Conservation (phyloP, 2,797 vertebrate genomes). For the Lagodon rhomboides region DNA sequence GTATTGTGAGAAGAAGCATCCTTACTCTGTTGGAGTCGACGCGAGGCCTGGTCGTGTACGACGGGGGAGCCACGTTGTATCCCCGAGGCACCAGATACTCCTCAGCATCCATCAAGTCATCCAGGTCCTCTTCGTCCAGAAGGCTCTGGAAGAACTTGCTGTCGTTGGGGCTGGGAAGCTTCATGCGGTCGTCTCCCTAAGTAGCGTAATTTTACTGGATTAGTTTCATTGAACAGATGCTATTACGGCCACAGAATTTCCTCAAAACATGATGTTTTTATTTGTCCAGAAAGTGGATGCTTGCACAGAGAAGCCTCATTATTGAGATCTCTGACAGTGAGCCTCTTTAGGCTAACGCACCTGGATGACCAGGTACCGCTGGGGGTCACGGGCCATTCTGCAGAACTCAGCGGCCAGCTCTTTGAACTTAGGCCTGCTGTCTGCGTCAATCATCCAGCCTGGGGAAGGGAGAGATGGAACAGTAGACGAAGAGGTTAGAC, state of each 20-base stretch:
- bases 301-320: background rate
- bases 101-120: conserved; percentile 97
- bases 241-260: background rate
- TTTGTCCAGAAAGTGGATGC: background rate
- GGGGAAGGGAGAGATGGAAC: conserved; percentile 12
- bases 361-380: conserved; percentile 98
- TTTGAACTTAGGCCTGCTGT: conserved; percentile 98
- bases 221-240: background rate
- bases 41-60: conserved; percentile 88
- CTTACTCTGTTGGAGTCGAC: conserved; percentile 94
- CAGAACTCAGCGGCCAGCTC: conserved; percentile 98
- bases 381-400: conserved; percentile 97
- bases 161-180: conserved; percentile 96
- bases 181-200: conserved; percentile 97
- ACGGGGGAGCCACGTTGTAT: conserved; percentile 90
- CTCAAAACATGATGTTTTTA: background rate
- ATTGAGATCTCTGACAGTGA: background rate
- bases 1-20: too few relatives aligned
- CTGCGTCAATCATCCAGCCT: conserved; percentile 99
- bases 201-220: rapidly evolving
- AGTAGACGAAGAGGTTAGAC: background rate
- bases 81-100: conserved; percentile 95
- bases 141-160: conserved; percentile 99
- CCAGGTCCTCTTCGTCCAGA: conserved; percentile 95
- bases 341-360: conserved; percentile 73